Base-by-base conservation (phyloP, 1,140 invertebrate genomes). In the Drosophila albomicans region DNA sequence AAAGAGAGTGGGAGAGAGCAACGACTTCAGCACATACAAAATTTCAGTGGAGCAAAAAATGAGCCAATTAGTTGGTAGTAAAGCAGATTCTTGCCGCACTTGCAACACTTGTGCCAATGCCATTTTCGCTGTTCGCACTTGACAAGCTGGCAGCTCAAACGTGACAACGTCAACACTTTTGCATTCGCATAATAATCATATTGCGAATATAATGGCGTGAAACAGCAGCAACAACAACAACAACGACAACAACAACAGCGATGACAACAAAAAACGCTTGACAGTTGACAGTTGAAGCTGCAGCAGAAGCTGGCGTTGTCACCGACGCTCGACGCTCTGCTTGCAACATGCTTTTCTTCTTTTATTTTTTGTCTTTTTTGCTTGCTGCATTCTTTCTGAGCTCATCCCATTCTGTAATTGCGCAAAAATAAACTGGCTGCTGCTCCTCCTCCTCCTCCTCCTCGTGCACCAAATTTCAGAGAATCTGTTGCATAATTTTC, bases 151-250 rank as follows among this genome's bases (percentile, higher is more conserved):
- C 67, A 66, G 76, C 76, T 66, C 79, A 81, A 88, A 89, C 85
- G 85, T 89, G 85, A 88, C 84, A 81, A 73, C 85, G 85, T 73
- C 84, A 89, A 88, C 84, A 89, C 84, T 88, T 77, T 81, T 74
- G 85, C 70, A 75, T 75, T 89, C 85, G 80, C 85, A 89, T 89
- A 88, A 88, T 88, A 88, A 88, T 84, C 85, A 88, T 87, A 87
- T 87, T 87, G 85, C 84, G 76, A 63, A 84, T 78, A 89, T 87
- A 87, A 87, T 87, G 85, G 82, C 74, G 85, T 78, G 80, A 84
- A 81, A 78, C 78, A 81, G 78, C 81, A 69, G 51, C 74, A 76
- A 70, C 67, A 75, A 52, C 59, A 54, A 10, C 30, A 1, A n/a
- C n/a, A n/a, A n/a, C n/a, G n/a, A 13, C 78, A 68, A 45, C 65